Base-by-base conservation (phyloP, 1,140 invertebrate genomes). In the Holotrichia oblita region DNA sequence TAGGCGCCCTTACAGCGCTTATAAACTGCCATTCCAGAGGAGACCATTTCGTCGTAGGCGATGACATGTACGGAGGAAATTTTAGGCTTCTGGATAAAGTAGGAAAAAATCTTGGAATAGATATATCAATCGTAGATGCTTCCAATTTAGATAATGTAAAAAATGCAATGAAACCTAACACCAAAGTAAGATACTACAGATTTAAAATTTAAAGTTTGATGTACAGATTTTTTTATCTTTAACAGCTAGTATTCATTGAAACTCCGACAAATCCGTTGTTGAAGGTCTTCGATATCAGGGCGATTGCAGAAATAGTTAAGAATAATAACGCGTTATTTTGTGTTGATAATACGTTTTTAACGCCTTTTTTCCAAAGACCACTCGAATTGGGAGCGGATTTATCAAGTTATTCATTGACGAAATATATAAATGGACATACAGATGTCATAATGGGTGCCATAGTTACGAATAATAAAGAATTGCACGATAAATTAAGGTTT, bases 381-480 rank as follows among this genome's bases (percentile, higher is more conserved):
- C 87, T 99, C 24, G 91, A 93, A 20, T 89, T 98, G 34, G 98
- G 98, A 10, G 98, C 96, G 2, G 98, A 99, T 88, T 90, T 99
- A 72, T 93, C 94, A 0, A 88, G 97, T 80, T 98, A 99, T 88
- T 99, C 98, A 0, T 83, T 98, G 27, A 99, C 98, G 0, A 99
- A 99, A 87, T 99, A 99, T 84, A 97, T 99, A 92, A 99, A 99
- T 88, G 98, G 98, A 0, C 98, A 99, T 87, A 94, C 96, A 0
- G 98, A 99, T 89, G 94, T 99, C 59, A 93, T 99, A 0, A 99
- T 99, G 98, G 98, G 98, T 4, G 93, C 95, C 7, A 90, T 94
- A 7, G 90, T 94, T 34, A 91, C 93, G 3, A 97, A 93, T 80
- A 90, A 92, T 83, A 91, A 94, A 76, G 92, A 92, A 69, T 82